phyloP scores from a whole-genome alignment of 92 coral and sea anemone species.

The Palythoa grandis region DNA sequence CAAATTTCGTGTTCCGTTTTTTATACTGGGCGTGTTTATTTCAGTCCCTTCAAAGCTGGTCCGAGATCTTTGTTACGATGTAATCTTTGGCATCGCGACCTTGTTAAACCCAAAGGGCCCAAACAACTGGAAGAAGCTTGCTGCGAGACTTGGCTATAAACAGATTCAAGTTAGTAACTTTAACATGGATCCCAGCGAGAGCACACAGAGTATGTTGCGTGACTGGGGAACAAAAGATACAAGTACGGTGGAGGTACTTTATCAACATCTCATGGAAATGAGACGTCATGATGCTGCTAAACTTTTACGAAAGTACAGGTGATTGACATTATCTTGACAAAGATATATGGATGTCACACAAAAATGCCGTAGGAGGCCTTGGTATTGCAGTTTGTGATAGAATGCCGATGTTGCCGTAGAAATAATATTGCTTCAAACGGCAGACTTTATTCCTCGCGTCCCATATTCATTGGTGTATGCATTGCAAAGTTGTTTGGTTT shows the following conservation, averaged over 20 bases:
- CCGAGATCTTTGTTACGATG: not conserved
- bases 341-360: not conserved
- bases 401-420: too few relatives aligned
- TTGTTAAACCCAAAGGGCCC: not conserved
- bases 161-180: not conserved
- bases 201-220: not conserved
- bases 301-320: not conserved
- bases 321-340: not conserved
- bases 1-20: not conserved
- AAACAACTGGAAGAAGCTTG: conserved; percentile 12
- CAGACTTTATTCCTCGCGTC: too few relatives aligned
- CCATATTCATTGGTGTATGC: too few relatives aligned
- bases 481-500: too few relatives aligned
- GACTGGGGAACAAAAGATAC: conserved; percentile 28
- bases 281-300: conserved; percentile 25
- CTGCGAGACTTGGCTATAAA: not conserved
- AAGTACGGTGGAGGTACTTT: conserved; percentile 7
- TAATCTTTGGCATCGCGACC: not conserved
- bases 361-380: not conserved
- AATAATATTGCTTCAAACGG: too few relatives aligned
- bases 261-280: not conserved
- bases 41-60: not conserved
- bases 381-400: too few relatives aligned
- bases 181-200: not conserved
- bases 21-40: not conserved